Evolutionary conservation across 2,113 vertebrate genomes (phyloP), one percentile per base, ranked within the genome.

Genomic region (Callipepla squamata): DNA sequence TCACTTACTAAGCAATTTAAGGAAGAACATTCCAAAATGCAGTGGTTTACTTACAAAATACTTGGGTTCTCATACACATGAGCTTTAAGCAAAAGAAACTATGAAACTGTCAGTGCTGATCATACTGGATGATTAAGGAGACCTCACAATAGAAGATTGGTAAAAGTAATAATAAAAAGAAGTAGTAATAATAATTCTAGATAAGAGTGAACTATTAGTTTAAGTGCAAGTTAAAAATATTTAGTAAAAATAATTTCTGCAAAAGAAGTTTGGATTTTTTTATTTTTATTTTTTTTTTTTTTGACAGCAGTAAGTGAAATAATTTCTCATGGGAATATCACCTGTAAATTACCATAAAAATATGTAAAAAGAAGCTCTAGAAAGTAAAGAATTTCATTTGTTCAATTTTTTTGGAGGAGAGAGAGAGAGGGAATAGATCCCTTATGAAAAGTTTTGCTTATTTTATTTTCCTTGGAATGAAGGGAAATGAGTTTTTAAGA

Each of bases 41-140:
- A 73, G 79, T 88, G 86, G 87, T 70, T 95, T 66, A 42, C 65
- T 96, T 95, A 75, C 84, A 74, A 93, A 93, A 95, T 65, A 23
- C 83, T 85, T 88, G 51, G 30, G 26, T 77, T 92, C 32, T 51
- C 38, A 38, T 32, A 94, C 11, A 65, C 15, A 11, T 86, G 44
- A 66, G 21, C 45, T 40, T 75, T 80, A 92, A 85, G 44, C 30
- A 87, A 74, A 89, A 85, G 50, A 93, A 85, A 30, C 12, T 55
- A 1, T 83, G 68, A 75, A 88, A 21, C 23, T 57, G 45, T 7
- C 47, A n/a, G 36, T 53, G 16, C 44, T 87, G 51, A 38, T 80
- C 57, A n/a, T 34, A 53, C 18, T 45, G 42, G 77, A 25, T 58
- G 21, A 38, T 48, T 32, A 81, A 47, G 44, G 63, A 91, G 23